Conservation (phyloP, 2,888 invertebrate genomes). For the Celastrina argiolus region DNA sequence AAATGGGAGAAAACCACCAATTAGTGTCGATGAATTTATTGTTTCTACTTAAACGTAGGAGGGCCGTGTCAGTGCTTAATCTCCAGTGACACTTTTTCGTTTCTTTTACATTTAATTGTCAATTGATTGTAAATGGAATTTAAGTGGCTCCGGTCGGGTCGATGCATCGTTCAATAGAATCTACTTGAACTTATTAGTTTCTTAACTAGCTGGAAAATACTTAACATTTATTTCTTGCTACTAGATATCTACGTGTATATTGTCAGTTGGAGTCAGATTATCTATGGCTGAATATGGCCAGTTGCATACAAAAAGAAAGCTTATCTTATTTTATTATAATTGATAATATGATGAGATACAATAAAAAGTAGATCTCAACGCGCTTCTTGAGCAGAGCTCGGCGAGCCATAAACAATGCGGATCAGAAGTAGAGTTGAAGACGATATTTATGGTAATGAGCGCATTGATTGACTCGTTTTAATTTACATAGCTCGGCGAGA, state of each 20-base stretch:
- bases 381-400: background rate
- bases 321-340: background rate
- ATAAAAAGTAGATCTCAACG: background rate
- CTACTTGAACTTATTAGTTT: conserved; percentile 3
- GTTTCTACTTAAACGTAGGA: conserved; percentile 78
- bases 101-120: conserved; percentile 57
- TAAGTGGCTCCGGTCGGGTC: conserved; percentile 16
- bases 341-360: too few species aligned
- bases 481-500: conserved; percentile 29
- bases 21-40: conserved; percentile 79
- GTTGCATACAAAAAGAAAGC: background rate
- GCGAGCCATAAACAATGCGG: background rate
- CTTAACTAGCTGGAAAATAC: background rate
- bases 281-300: too few species aligned
- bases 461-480: conserved; percentile 22
- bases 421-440: background rate
- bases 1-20: conserved; percentile 79
- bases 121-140: conserved; percentile 38
- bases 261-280: too few species aligned
- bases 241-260: too few species aligned
- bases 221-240: background rate
- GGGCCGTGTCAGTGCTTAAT: conserved; percentile 68
- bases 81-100: conserved; percentile 68
- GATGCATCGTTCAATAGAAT: background rate
- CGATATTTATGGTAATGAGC: background rate